Conservation (phyloP, 2,113 vertebrate species). For the Megaptera novaeangliae region DNA sequence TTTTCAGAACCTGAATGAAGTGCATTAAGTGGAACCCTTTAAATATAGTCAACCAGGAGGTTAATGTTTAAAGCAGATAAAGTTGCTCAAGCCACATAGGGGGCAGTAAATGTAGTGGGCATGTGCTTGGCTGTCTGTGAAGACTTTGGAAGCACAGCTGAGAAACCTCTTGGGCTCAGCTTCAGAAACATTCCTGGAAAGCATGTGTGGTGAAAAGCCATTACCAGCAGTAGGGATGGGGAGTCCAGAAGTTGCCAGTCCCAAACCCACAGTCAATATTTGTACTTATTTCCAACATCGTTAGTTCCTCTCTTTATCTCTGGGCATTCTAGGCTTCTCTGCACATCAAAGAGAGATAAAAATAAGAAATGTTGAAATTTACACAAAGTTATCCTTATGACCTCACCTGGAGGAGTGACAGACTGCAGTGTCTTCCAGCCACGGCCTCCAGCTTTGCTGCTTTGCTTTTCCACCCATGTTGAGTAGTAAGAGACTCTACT, state of each 20-base stretch:
- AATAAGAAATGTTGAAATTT: background rate
- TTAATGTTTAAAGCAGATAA: background rate
- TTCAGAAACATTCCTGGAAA: background rate
- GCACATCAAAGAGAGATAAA: background rate
- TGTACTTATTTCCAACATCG: background rate
- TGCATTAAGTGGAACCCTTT: background rate
- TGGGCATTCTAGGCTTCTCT: background rate
- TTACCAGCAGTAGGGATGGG: background rate
- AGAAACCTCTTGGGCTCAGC: background rate
- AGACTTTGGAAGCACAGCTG: background rate
- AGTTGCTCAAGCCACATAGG: background rate
- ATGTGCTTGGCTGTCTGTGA: background rate
- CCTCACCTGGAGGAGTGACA: background rate
- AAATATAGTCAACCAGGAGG: background rate
- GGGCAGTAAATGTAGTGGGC: background rate
- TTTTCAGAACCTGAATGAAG: background rate
- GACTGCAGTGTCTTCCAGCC: background rate
- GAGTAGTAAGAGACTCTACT: background rate
- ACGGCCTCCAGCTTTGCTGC: background rate
- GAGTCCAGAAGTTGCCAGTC: background rate
- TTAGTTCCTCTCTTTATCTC: background rate
- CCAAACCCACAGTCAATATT: background rate
- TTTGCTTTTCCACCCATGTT: background rate
- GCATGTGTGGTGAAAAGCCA: background rate
- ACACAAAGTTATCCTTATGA: background rate